phyloP scores from a whole-genome alignment of 2,113 vertebrate genomes.

The Acrocephalus kingi region DNA sequence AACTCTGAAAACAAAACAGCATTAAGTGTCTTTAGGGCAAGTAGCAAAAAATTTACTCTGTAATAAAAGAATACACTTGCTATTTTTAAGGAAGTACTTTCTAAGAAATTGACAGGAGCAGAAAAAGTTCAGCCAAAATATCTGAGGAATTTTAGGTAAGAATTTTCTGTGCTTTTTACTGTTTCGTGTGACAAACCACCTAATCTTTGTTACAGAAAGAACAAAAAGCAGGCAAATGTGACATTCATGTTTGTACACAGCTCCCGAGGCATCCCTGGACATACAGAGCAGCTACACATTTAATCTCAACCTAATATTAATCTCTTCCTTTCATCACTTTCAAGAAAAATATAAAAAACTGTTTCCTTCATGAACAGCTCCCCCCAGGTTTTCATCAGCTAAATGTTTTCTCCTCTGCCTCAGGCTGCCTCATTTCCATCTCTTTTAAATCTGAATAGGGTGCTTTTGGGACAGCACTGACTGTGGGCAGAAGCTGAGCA shows the following conservation, averaged over 20 bases:
- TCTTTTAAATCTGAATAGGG: neutral
- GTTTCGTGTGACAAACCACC: neutral
- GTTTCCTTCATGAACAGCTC: neutral
- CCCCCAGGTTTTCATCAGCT: neutral
- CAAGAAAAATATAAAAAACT: neutral
- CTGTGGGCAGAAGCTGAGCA: neutral
- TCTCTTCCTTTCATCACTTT: neutral
- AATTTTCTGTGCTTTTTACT: neutral
- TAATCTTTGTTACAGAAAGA: neutral
- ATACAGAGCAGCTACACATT: neutral
- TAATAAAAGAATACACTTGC: neutral
- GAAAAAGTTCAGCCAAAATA: neutral
- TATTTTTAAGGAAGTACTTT: neutral
- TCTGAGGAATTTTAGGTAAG: neutral
- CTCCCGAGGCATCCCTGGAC: neutral
- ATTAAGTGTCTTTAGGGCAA: neutral
- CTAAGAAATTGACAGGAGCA: neutral
- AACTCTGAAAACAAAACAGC: neutral
- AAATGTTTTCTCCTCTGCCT: neutral
- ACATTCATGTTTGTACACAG: neutral
- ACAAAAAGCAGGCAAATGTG: neutral
- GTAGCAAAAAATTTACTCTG: neutral
- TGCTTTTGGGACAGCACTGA: neutral
- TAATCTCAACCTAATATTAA: neutral
- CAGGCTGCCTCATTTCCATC: neutral